Percentiles rank a stretch among this genome's conserved stretches.
These are phyloP conservation scores for Drosophila rellima DNA, from an alignment of 2,888 invertebrate species.

Conservation along the genomic window DNA sequence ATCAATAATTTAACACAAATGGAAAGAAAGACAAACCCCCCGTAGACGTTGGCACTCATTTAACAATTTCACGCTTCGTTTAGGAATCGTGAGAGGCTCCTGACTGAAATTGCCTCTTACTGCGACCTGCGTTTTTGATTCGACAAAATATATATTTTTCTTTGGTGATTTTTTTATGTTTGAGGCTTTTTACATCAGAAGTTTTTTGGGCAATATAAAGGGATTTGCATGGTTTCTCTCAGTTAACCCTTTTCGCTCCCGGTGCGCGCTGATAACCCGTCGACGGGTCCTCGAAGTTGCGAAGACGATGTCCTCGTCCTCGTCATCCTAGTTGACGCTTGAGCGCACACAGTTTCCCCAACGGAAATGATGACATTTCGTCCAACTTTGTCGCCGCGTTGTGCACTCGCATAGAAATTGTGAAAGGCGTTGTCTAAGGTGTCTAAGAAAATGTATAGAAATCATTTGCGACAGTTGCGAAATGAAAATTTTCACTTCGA, in stretches of 20 bases:
- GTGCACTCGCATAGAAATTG: conserved; percentile 75
- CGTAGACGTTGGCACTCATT: conserved; percentile 71
- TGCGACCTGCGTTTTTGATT: conserved; percentile 28
- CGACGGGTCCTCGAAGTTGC: conserved; percentile 18
- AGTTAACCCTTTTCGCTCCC: conserved; percentile 69
- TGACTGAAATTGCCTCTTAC: conserved; percentile 1
- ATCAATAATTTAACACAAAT: conserved; percentile 71
- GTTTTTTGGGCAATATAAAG: conserved; percentile 60
- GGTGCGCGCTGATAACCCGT: conserved; percentile 46
- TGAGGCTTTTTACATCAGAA: conserved; percentile 34
- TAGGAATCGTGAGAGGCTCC: conserved; percentile 53
- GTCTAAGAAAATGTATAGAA: conserved; percentile 58
- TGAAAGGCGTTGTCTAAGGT: conserved; percentile 52
- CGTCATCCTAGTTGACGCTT: conserved; percentile 43
- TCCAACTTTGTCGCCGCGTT: conserved; percentile 74
- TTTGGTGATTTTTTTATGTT: conserved; percentile 4
- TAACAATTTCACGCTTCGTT: conserved; percentile 83
- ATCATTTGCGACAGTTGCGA: conserved; percentile 57
- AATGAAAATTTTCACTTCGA: conserved; percentile 72
- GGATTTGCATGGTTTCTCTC: conserved; percentile 67
- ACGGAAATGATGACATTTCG: conserved; percentile 83
- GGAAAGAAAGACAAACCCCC: conserved; percentile 22
- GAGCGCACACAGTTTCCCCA: conserved; percentile 69
- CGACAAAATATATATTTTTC: conserved; percentile 18
- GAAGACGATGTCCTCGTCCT: conserved; percentile 13